Conservation (phyloP, 2,888 invertebrate species). For the Eremobia ochroleuca region DNA sequence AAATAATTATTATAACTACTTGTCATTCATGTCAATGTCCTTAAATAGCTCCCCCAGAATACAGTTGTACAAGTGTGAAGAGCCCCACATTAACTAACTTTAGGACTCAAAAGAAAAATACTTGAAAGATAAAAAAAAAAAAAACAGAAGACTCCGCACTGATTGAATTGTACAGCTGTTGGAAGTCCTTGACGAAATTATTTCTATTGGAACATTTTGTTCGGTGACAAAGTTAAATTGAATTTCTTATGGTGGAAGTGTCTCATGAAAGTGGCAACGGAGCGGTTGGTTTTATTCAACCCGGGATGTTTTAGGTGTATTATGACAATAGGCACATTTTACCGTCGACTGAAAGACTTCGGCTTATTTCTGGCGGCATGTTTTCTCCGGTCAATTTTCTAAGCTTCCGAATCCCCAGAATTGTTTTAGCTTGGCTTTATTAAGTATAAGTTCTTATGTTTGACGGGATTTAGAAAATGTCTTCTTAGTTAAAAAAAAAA, state of each 20-base stretch:
- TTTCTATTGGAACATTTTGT: conserved; percentile 90
- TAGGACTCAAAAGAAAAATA: conserved; percentile 79
- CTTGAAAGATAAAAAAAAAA: conserved; percentile 81
- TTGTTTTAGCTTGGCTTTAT: conserved; percentile 25
- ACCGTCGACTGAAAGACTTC: conserved; percentile 61
- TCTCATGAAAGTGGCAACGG: conserved; percentile 81
- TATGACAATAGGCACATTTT: conserved; percentile 83
- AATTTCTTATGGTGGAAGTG: conserved; percentile 89
- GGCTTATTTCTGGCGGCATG: conserved; percentile 66
- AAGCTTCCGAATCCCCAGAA: conserved; percentile 25
- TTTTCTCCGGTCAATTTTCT: conserved; percentile 38
- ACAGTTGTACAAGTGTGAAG: conserved; percentile 76
- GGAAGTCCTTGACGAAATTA: conserved; percentile 89
- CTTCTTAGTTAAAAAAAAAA: background rate
- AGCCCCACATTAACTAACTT: conserved; percentile 81
- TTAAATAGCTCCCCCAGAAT: background rate
- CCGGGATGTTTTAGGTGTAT: conserved; percentile 81
- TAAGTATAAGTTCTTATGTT: background rate
- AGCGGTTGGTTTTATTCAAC: conserved; percentile 84
- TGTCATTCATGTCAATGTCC: background rate
- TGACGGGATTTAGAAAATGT: conserved; percentile 1
- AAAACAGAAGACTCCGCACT: conserved; percentile 82
- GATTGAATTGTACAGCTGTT: conserved; percentile 90
- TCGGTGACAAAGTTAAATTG: conserved; percentile 90
- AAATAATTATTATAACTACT: background rate